Evolutionary conservation across 1,140 invertebrate genomes (phyloP).

Genomic region (Carposina sasakii): DNA sequence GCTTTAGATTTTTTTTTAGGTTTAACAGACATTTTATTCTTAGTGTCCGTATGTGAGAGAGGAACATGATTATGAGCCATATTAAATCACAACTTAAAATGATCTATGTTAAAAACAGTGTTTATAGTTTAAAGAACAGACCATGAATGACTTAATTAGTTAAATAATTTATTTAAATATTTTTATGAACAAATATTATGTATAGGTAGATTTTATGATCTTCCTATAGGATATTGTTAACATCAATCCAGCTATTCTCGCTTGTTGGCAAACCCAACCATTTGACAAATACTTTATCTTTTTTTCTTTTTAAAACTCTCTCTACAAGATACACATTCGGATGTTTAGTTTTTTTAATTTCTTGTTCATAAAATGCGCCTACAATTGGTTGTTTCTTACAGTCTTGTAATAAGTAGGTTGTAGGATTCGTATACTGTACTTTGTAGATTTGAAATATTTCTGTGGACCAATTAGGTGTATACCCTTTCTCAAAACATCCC

Average conservation of each 20-base stretch:
- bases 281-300: conserved; percentile 41
- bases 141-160: too few species aligned
- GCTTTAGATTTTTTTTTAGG: too few species aligned
- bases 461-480: conserved; percentile 50
- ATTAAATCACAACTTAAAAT: too few species aligned
- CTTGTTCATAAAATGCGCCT: conserved; percentile 47
- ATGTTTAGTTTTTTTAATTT: conserved; percentile 33
- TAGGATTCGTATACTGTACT: conserved; percentile 38
- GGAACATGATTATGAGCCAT: too few species aligned
- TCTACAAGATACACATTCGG: conserved; percentile 45
- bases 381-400: conserved; percentile 32
- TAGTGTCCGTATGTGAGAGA: too few species aligned
- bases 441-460: conserved; percentile 48
- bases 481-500: conserved; percentile 47
- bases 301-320: conserved; percentile 32
- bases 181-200: too few species aligned
- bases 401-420: conserved; percentile 43
- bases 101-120: too few species aligned
- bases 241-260: conserved; percentile 44
- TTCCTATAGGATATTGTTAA: too few species aligned
- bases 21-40: too few species aligned
- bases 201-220: too few species aligned
- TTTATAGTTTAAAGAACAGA: too few species aligned
- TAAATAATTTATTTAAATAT: too few species aligned
- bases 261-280: conserved; percentile 39